A percentile compares a stretch with the other conserved stretches of the same genome.
Conservation (phyloP, 2,888 invertebrate species). For the Ferrisia virgata region DNA sequence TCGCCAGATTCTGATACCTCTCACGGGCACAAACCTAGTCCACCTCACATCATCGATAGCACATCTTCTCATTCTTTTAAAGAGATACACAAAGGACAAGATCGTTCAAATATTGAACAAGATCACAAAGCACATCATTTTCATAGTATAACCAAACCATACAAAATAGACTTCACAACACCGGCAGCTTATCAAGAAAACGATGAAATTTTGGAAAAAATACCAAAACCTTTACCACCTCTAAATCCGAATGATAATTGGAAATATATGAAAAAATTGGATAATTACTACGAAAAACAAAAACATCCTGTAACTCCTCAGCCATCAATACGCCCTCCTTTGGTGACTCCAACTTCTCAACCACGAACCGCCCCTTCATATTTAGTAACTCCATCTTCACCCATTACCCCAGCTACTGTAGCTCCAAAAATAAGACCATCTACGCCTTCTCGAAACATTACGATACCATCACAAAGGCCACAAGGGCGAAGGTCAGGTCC, state of each 20-base stretch:
- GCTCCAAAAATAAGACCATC: background rate
- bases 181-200: background rate
- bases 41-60: background rate
- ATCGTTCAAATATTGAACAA: background rate
- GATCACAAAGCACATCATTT: background rate
- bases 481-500: no score
- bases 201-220: background rate
- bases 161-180: background rate
- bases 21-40: background rate
- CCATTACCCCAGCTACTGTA: background rate
- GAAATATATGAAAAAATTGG: background rate
- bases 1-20: background rate
- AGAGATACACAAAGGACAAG: background rate
- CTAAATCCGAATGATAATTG: background rate
- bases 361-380: background rate
- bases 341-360: background rate
- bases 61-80: background rate
- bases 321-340: background rate
- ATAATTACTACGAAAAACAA: background rate
- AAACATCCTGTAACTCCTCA: background rate
- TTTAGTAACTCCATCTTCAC: background rate
- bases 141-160: background rate
- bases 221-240: background rate
- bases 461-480: background rate
- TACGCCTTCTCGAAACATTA: background rate